Percentiles rank a stretch among this genome's conserved stretches.
phyloP scores from a whole-genome alignment of 2,797 vertebrate genomes.

The Apodemus agrarius region DNA sequence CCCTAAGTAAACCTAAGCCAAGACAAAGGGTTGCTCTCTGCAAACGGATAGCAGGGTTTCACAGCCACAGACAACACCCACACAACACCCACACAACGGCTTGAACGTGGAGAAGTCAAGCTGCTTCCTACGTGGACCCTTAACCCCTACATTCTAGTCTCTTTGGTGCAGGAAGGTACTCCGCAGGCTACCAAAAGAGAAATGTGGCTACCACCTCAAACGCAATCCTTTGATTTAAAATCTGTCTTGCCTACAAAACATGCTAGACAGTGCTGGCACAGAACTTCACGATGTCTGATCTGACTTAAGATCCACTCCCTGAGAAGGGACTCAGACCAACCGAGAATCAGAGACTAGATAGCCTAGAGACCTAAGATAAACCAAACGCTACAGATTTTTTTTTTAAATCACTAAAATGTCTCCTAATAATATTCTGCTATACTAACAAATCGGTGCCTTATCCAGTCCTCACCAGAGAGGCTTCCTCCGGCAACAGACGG shows the following conservation, averaged over 20 bases:
- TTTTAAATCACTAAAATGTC: not conserved
- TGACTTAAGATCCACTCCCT: not conserved
- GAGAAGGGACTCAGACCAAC: not conserved
- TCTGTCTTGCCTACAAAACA: not conserved
- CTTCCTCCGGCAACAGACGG: not conserved
- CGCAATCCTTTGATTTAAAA: not conserved
- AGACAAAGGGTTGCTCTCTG: not conserved
- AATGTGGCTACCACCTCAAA: not conserved
- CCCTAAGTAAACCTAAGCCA: not conserved
- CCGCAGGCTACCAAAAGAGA: not conserved
- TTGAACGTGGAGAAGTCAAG: not conserved
- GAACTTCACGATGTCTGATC: not conserved
- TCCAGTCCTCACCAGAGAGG: not conserved
- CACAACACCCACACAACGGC: not conserved
- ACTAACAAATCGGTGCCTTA: not conserved
- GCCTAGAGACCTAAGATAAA: not conserved
- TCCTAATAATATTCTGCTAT: not conserved
- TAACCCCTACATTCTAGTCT: not conserved
- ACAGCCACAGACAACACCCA: not conserved
- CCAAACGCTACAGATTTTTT: not conserved
- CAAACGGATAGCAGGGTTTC: not conserved
- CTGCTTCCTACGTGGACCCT: not conserved
- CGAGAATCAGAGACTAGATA: not conserved
- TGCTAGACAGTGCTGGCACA: not conserved
- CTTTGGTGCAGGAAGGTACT: not conserved